Conservation (phyloP, 92 coral and sea anemone genomes). For the Porites divaricata region DNA sequence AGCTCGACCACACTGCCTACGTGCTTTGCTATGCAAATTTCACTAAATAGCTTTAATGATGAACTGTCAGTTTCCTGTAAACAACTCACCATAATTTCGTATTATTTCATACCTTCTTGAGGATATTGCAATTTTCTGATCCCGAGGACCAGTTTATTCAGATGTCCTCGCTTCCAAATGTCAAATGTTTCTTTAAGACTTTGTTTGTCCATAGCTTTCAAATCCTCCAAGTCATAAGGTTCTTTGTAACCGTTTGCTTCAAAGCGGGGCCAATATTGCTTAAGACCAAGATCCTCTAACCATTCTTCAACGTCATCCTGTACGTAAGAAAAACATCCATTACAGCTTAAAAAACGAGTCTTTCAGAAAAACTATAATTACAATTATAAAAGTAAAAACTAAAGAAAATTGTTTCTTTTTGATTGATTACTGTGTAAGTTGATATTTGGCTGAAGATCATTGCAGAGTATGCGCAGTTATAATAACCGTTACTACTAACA, state of each 20-base stretch:
- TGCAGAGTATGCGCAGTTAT: no score
- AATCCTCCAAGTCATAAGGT: slow-evolving; percentile 84
- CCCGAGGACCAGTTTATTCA: slow-evolving; percentile 56
- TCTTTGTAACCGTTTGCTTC: slow-evolving; percentile 72
- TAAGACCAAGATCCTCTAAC: slow-evolving; percentile 79
- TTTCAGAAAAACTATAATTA: no score
- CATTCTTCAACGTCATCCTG: slow-evolving; percentile 78
- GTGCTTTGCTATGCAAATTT: no score
- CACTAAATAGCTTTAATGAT: no score
- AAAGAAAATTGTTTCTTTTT: no score
- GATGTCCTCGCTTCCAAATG: slow-evolving; percentile 73
- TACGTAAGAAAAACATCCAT: neutral
- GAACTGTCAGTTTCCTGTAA: no score
- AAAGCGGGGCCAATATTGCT: slow-evolving; percentile 73
- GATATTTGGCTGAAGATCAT: no score
- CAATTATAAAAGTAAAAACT: no score
- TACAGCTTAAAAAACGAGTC: neutral
- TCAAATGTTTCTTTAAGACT: slow-evolving; percentile 54
- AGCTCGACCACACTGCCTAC: no score
- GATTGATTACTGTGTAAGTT: no score
- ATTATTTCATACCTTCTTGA: slow-evolving; percentile 14
- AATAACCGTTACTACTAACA: no score
- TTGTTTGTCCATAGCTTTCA: slow-evolving; percentile 69
- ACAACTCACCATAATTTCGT: neutral
- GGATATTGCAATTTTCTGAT: slow-evolving; percentile 37